phyloP scores from a whole-genome alignment of 2,113 vertebrate species.

The Trematocara stigmaticum region DNA sequence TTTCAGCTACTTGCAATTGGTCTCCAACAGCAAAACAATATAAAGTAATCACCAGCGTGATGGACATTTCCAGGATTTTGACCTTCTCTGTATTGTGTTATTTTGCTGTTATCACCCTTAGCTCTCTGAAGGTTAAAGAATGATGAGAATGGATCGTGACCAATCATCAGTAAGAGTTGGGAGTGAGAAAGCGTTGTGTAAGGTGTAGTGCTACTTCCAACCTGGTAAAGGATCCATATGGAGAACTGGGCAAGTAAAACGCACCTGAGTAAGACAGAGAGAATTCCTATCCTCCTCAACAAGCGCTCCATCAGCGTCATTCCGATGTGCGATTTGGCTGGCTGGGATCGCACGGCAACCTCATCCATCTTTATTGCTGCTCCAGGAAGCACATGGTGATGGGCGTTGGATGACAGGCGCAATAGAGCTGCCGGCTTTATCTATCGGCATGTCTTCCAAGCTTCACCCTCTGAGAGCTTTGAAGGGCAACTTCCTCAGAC shows the following conservation, averaged over 20 bases:
- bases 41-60: background rate
- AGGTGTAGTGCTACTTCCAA: background rate
- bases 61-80: background rate
- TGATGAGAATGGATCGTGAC: background rate
- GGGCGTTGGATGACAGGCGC: conserved; percentile 23
- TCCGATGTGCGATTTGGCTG: background rate
- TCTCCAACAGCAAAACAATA: background rate
- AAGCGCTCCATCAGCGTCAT: conserved; percentile 17
- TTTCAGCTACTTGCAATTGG: background rate
- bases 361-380: conserved; percentile 46
- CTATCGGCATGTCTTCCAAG: conserved; percentile 12
- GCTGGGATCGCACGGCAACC: conserved; percentile 6
- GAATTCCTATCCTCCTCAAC: background rate
- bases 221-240: background rate
- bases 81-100: background rate
- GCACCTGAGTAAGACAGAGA: background rate
- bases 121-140: background rate
- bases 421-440: conserved; percentile 38
- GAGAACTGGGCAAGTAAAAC: background rate
- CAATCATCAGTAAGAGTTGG: background rate
- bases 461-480: conserved; percentile 29
- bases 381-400: background rate
- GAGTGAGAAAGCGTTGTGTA: background rate
- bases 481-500: conserved; percentile 25
- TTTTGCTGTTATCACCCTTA: background rate